Evolutionary conservation across 1,140 invertebrate species (phyloP), one percentile per base, ranked within the genome.

Genomic region (Saccostrea glomerata): DNA sequence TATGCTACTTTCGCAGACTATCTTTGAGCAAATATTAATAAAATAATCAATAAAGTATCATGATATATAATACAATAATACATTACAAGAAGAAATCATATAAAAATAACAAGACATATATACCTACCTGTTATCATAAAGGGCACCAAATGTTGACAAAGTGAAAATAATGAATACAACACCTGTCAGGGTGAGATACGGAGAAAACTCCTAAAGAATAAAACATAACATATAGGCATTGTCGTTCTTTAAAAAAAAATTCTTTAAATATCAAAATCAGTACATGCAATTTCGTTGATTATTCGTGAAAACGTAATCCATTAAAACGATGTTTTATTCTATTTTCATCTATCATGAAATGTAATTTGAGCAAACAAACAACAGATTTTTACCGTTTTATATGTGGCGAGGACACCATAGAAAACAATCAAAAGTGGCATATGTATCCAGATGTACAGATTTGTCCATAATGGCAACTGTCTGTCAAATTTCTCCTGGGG

Each of bases 401-500:
- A 82, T 13, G 83, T 25, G n/a, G 82, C 56, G 4, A 92, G 77
- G 13, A 84, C 11, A n/a, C 77, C 89, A 86, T 91, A 89, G 25
- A 88, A 90, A 5, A 89, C 96, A 11, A 97, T 92, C 0, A 97
- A 95, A 1, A 97, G 92, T 54, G 95, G 92, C 93, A 98, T 98
- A 93, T 98, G 97, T 0, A 96, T 60, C 11, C 96, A 92, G 13
- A 97, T 94, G 91, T 98, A 98, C 0, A 96, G 56, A 89, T 96
- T 97, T 90, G 96, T 96, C 97, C 97, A 97, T 0, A 93, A 73
- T 0, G 97, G 96, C n/a, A 98, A 93, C 86, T 95, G 91, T 0
- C 96, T 96, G 93, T 97, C 96, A 92, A 97, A 98, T 92, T 97
- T 97, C n/a, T 96, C 92, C 85, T 89, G 86, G 23, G 92, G 92